Base-by-base conservation (phyloP, 35 echinoderm and acorn worm species). In the Amphiura filiformis region DNA sequence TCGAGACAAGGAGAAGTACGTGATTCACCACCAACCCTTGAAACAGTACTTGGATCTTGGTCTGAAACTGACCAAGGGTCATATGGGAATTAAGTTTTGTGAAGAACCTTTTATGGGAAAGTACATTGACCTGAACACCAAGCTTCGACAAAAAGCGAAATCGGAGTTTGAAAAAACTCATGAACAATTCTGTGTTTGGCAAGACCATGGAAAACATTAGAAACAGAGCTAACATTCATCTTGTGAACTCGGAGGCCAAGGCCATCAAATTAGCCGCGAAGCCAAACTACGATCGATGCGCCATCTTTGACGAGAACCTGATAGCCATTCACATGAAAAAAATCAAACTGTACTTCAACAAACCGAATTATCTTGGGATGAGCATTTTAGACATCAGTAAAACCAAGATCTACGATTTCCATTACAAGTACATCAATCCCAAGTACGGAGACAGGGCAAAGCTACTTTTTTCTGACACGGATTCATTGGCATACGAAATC, bases 1-100 rank as follows among this genome's bases (percentile, higher is more conserved):
- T 34, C 0, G 36, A 11, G 14, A 86, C 38, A 86, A 86, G 56
- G 34, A 34, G 38, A 35, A 40, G 0, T 86, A 86, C 34, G 38
- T 87, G 20, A 26, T 87, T 41, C 85, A 87, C 37, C 76, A 87
- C 36, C 17, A 1, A 28, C 20, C n/a, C 49, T 34, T 86, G 52
- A 87, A n/a, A 56, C 36, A 33, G 26, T 87, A 40, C 36, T 56
- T 87, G 35, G 23, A 37, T 7, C 61, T 38, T 35, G 65, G 32
- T 0, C 30, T 78, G 2, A 32, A n/a, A 33, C 28, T 47, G 17
- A 47, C 41, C 41, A 47, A 47, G 41, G 17, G 4, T 17, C 41
- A 47, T 47, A 4, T 3, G 3, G 85, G 17, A 26, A 39, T 78
- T 13, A 87, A 42, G 28, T 87, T 87, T 34, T 0, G 57, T 11